These are phyloP conservation scores for Lissonota sp. DNA, from an alignment of 2,888 invertebrate genomes.

Conservation along the genomic window DNA sequence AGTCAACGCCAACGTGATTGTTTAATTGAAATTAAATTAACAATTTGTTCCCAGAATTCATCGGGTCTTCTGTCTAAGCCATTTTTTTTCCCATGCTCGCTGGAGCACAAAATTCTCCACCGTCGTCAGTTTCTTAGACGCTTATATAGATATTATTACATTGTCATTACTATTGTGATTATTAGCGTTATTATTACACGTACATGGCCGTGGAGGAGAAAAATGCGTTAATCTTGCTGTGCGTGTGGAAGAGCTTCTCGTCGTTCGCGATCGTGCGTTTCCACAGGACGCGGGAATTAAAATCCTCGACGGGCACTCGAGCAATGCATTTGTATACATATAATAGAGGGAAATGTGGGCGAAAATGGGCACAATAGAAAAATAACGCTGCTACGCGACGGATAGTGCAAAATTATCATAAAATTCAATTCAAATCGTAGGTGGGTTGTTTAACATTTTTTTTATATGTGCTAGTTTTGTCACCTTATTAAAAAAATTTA, in stretches of 20 bases:
- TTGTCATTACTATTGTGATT: too few species aligned
- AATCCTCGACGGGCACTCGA: constrained; percentile 45
- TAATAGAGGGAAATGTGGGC: background rate
- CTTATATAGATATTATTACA: background rate
- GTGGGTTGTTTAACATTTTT: too few species aligned
- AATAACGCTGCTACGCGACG: too few species aligned
- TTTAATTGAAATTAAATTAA: too few species aligned
- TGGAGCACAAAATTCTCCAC: constrained; percentile 1
- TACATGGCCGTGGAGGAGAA: constrained; percentile 16
- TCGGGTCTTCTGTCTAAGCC: constrained; percentile 9
- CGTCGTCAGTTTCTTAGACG: constrained; percentile 33
- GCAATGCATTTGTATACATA: constrained; percentile 24
- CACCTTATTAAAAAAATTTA: too few species aligned
- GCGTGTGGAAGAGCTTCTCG: constrained; percentile 5
- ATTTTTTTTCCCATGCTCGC: constrained; percentile 47
- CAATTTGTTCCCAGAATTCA: constrained; percentile 44
- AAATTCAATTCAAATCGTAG: too few species aligned
- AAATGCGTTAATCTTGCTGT: background rate
- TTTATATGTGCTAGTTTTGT: too few species aligned
- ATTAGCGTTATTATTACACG: background rate
- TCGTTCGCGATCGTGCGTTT: constrained; percentile 13
- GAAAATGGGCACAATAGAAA: background rate
- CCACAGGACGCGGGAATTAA: constrained; percentile 52
- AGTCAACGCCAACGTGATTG: too few species aligned
- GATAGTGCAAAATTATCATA: too few species aligned